A percentile compares a stretch with the other conserved stretches of the same genome.
phyloP scores from a whole-genome alignment of 2,797 vertebrate genomes.

The Gymnoscopelus microlampas region DNA sequence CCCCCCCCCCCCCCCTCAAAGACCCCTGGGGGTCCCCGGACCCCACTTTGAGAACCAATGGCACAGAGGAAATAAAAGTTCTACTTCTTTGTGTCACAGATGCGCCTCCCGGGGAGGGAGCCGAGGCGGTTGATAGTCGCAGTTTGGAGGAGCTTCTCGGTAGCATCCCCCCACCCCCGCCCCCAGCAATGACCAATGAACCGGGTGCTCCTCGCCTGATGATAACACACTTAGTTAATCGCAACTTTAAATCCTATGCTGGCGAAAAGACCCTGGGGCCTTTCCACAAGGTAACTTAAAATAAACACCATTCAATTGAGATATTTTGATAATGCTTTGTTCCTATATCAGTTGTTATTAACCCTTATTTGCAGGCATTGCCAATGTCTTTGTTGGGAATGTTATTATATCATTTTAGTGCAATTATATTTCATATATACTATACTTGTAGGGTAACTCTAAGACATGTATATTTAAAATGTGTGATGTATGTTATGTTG shows the following conservation, averaged over 20 bases:
- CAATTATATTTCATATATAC: not conserved
- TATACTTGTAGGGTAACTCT: not conserved
- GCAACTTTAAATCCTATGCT: constrained; percentile 98
- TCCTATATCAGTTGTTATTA: not conserved
- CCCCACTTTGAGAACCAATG: constrained; percentile 17
- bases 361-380: not conserved
- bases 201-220: constrained; percentile 97
- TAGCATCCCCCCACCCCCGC: constrained; percentile 96
- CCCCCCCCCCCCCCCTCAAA: no score
- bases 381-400: not conserved
- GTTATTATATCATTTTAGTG: not conserved
- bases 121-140: constrained; percentile 86
- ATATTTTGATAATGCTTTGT: not conserved
- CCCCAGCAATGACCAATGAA: constrained; percentile 97
- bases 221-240: constrained; percentile 98
- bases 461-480: constrained; percentile 2
- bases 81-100: constrained; percentile 75
- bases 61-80: constrained; percentile 73
- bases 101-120: constrained; percentile 74
- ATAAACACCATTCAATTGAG: constrained; percentile 23
- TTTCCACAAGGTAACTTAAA: constrained; percentile 94
- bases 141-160: constrained; percentile 98
- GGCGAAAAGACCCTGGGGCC: constrained; percentile 94
- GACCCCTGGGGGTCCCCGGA: no score
- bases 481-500: constrained; percentile 16